Percentiles rank a stretch among this genome's conserved stretches.
Evolutionary conservation across 2,797 vertebrate genomes (phyloP).

Genomic region (Tauraco hartlaubi): DNA sequence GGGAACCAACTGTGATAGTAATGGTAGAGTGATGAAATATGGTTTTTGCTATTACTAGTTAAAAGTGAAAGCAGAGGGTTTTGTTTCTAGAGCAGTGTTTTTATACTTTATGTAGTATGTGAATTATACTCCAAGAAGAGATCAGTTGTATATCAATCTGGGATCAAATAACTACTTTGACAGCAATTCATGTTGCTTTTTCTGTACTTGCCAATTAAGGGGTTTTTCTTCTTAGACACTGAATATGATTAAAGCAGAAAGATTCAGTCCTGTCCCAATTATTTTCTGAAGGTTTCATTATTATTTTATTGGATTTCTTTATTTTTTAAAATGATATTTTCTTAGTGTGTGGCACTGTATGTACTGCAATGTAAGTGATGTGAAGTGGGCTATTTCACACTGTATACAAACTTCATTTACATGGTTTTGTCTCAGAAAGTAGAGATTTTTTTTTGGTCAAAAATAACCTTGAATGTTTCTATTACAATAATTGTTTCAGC

Average conservation of each 20-base stretch:
- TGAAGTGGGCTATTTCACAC: neutral
- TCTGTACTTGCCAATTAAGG: slow-evolving; percentile 29
- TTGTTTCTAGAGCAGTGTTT: neutral
- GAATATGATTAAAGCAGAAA: neutral
- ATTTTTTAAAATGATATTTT: neutral
- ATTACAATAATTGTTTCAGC: neutral
- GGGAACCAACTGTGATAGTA: neutral
- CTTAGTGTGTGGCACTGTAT: neutral
- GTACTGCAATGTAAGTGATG: neutral
- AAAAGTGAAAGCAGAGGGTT: neutral
- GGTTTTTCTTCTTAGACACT: neutral
- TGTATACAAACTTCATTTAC: neutral
- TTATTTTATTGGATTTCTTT: neutral
- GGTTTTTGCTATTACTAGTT: neutral
- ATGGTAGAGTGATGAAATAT: neutral
- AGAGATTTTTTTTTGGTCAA: neutral
- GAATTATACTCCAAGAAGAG: slow-evolving; percentile 28
- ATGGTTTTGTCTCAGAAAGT: neutral
- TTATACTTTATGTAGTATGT: slow-evolving; percentile 15
- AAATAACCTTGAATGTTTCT: neutral
- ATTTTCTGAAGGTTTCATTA: slow-evolving; percentile 17
- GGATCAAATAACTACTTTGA: slow-evolving; percentile 55
- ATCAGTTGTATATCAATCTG: slow-evolving; percentile 17
- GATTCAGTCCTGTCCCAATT: neutral
- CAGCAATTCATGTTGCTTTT: slow-evolving; percentile 7